These are phyloP conservation scores for Julus scanicus DNA, from an alignment of 2,888 invertebrate species.

Conservation along the genomic window DNA sequence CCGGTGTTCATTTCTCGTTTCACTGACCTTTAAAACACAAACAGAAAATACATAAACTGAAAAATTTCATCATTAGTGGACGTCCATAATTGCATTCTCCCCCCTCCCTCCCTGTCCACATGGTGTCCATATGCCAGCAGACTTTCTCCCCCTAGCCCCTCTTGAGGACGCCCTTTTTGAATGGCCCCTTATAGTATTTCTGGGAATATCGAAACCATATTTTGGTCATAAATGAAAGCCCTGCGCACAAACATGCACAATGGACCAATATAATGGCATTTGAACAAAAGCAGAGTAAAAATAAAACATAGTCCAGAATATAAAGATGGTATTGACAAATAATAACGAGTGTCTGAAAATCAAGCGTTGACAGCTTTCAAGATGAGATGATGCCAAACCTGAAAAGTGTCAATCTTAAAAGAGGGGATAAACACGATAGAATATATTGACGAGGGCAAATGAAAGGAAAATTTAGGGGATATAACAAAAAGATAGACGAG, in stretches of 20 bases:
- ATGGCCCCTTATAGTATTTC: not conserved
- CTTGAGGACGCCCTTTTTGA: too few relatives aligned
- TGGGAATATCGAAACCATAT: not conserved
- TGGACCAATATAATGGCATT: not conserved
- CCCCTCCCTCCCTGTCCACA: too few relatives aligned
- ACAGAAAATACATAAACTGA: too few relatives aligned
- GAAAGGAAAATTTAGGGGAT: not conserved
- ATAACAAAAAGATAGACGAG: too few relatives aligned
- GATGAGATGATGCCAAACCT: not conserved
- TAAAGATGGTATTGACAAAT: not conserved
- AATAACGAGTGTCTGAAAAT: not conserved
- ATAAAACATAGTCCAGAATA: not conserved
- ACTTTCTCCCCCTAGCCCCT: too few relatives aligned
- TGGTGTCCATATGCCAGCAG: too few relatives aligned
- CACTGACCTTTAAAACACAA: too few relatives aligned
- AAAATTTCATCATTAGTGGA: too few relatives aligned
- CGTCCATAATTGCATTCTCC: too few relatives aligned
- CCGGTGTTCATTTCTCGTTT: too few relatives aligned
- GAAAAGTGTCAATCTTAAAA: not conserved
- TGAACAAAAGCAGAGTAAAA: not conserved
- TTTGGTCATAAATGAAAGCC: not conserved
- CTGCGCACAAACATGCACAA: not conserved
- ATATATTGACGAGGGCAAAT: not conserved
- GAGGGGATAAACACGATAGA: not conserved
- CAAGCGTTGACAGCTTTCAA: not conserved